phyloP scores from a whole-genome alignment of 1,140 invertebrate species.

The Trachymyrmex cornetzi region DNA sequence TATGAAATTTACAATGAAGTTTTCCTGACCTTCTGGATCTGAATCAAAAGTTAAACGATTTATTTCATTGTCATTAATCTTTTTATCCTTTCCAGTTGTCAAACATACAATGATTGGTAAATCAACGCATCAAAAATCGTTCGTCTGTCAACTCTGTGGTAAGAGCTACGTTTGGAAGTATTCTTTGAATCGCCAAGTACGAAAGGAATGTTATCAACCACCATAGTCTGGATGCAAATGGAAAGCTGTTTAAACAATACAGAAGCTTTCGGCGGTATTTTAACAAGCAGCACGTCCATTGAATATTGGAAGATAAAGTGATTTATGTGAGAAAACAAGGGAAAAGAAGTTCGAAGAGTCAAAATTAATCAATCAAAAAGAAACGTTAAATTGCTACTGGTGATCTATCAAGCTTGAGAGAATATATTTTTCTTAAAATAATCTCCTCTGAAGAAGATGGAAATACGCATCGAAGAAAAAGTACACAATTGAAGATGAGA shows the following conservation, averaged over 20 bases:
- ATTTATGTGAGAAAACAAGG: neutral
- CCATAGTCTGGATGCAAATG: conserved; percentile 66
- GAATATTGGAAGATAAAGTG: neutral
- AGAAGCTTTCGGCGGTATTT: conserved; percentile 77
- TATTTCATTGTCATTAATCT: conserved; percentile 26
- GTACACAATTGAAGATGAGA: too few relatives aligned
- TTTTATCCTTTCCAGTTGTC: conserved; percentile 14
- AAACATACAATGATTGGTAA: neutral
- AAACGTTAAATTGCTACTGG: neutral
- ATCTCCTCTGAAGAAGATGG: too few relatives aligned
- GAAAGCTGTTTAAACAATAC: conserved; percentile 86
- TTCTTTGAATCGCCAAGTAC: conserved; percentile 60
- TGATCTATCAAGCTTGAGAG: neutral
- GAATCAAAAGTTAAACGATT: neutral
- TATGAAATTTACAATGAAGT: neutral
- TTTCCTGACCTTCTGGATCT: neutral
- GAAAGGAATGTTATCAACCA: conserved; percentile 69
- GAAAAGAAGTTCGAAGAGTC: neutral
- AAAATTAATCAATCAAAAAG: neutral
- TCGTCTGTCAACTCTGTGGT: conserved; percentile 35
- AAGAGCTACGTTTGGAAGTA: conserved; percentile 68
- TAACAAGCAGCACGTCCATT: conserved; percentile 62
- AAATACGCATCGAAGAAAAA: too few relatives aligned
- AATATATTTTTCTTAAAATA: too few relatives aligned
- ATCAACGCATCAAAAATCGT: conserved; percentile 20